phyloP scores from a whole-genome alignment of 53 echinoderm and acorn worm genomes.

The Paracentrotus lividus region DNA sequence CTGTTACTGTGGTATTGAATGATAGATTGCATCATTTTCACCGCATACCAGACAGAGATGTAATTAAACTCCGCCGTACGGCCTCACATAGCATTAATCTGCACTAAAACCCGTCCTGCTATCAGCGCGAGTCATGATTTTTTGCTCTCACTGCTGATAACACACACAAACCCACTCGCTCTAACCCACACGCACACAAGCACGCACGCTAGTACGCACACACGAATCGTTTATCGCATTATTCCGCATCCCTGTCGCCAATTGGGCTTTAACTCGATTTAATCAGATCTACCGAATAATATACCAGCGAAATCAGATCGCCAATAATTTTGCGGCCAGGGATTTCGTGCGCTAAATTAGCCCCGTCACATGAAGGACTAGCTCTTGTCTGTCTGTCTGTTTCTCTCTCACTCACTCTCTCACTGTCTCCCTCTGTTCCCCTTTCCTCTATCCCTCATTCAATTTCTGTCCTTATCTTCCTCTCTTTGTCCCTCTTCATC shows the following conservation, averaged over 20 bases:
- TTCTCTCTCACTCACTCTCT: constrained; percentile 30
- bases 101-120: not conserved
- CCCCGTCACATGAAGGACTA: constrained; percentile 54
- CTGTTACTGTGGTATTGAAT: not conserved
- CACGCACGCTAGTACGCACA: constrained; percentile 18
- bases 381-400: not conserved
- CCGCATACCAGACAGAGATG: not conserved
- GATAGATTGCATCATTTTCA: constrained; percentile 10
- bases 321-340: constrained; percentile 53
- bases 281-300: constrained; percentile 65
- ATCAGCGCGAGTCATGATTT: constrained; percentile 1
- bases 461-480: not conserved
- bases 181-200: constrained; percentile 18
- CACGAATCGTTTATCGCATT: constrained; percentile 65
- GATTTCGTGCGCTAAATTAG: constrained; percentile 67
- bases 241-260: constrained; percentile 61
- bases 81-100: not conserved
- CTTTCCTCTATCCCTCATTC: not conserved
- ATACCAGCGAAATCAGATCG: constrained; percentile 70
- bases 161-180: constrained; percentile 2
- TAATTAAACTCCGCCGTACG: not conserved
- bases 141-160: not conserved
- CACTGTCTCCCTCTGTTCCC: not conserved
- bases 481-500: not conserved
- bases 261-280: constrained; percentile 61